These are phyloP conservation scores for Megaustenia siamemsis DNA, from an alignment of 2,888 invertebrate species.

Conservation along the genomic window DNA sequence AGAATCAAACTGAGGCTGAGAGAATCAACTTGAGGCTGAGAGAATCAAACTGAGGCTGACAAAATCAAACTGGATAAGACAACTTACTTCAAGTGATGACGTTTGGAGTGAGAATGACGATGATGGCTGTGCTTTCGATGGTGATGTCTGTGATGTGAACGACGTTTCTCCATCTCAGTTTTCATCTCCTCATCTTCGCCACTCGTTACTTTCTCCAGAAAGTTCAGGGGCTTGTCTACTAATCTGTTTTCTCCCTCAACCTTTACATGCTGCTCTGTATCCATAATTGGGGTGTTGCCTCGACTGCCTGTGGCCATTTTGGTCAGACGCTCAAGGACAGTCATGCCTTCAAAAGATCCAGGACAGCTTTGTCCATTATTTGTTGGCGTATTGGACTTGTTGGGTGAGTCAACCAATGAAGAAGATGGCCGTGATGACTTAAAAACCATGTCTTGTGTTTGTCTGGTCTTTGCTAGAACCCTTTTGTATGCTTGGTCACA, in stretches of 20 bases:
- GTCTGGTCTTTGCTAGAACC: conserved; percentile 91
- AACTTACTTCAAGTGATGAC: conserved; percentile 37
- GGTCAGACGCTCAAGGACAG: conserved; percentile 49
- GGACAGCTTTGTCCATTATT: conserved; percentile 32
- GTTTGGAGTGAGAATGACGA: conserved; percentile 28
- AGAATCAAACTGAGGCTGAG: too few species aligned
- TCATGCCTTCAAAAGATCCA: conserved; percentile 52
- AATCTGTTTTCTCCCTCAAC: background rate
- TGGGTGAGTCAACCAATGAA: conserved; percentile 45
- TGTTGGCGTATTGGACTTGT: conserved; percentile 51
- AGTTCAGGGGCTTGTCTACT: conserved; percentile 21
- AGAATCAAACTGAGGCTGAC: too few species aligned
- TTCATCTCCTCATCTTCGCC: conserved; percentile 45
- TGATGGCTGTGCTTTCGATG: conserved; percentile 53
- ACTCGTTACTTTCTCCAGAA: conserved; percentile 25
- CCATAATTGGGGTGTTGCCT: conserved; percentile 38
- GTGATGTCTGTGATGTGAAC: conserved; percentile 49
- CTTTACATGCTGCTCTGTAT: background rate
- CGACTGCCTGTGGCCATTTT: conserved; percentile 43
- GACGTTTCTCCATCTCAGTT: conserved; percentile 56
- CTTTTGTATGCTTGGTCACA: conserved; percentile 95
- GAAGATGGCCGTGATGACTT: conserved; percentile 57
- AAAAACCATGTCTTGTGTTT: conserved; percentile 64
- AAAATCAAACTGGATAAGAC: background rate
- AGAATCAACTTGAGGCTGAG: too few species aligned